Base-by-base conservation (phyloP, 1,140 invertebrate species). In the Rhynchophorus ferrugineus region DNA sequence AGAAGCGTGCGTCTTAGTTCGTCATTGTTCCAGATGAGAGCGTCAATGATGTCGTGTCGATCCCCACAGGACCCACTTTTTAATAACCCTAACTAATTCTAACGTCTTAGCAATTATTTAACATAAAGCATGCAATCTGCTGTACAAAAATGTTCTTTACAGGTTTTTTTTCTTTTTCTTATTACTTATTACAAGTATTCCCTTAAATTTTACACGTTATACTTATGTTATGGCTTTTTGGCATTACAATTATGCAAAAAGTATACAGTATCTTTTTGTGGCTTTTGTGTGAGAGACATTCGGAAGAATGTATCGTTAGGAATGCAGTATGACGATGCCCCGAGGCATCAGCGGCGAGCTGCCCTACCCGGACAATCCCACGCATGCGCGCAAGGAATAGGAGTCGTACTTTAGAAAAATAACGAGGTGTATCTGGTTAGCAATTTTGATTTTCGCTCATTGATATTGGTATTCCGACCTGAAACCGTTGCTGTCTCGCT, bases 251-350 rank as follows among this genome's bases (percentile, higher is more conserved):
- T n/a, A n/a, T n/a, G n/a, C n/a, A n/a, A n/a, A n/a, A n/a, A n/a
- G n/a, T n/a, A n/a, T n/a, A n/a, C n/a, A n/a, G n/a, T n/a, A n/a
- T n/a, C n/a, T n/a, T n/a, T n/a, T n/a, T n/a, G n/a, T n/a, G n/a
- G n/a, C n/a, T n/a, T n/a, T n/a, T 39, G 17, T 39, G 13, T 22
- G 6, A 38, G 41, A 38, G 37, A 44, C 41, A 44, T 42, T 37
- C 49, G 43, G 46, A 50, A 50, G 39, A 35, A 35, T 14, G 63
- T 60, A 65, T 61, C 59, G 59, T 50, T 60, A 63, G 64, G 65
- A 67, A 67, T 67, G 65, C 63, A 56, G 59, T 54, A 50, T 55
- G 54, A 55, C 55, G 52, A 42, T 33, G 9, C 21, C 41, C 43
- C 18, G 5, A 14, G 39, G 19, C 3, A 16, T 14, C 19, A 16